A percentile compares a stretch with the other conserved stretches of the same genome.
Evolutionary conservation across 2,113 vertebrate species (phyloP).

Genomic region (Tautogolabrus adspersus): DNA sequence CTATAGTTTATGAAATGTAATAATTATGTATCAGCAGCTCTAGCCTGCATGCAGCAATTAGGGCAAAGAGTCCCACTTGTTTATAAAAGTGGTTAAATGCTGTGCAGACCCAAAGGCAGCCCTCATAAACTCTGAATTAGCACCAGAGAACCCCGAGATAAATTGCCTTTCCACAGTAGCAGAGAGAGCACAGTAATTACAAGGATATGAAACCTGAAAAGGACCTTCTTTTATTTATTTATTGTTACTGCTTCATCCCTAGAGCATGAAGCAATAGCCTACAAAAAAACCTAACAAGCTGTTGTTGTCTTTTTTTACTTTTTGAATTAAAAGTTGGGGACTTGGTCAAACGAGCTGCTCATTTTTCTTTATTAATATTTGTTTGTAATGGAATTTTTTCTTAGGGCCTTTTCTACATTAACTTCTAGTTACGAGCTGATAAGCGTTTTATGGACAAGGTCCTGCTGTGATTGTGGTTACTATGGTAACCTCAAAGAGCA

Average conservation of each 20-base stretch:
- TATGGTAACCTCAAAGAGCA: conserved; percentile 80
- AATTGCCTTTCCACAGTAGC: conserved; percentile 49
- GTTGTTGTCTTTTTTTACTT: neutral
- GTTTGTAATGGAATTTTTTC: conserved; percentile 3
- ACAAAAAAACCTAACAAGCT: neutral
- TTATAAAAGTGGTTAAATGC: conserved; percentile 54
- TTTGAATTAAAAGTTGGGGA: conserved; percentile 13
- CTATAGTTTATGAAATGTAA: conserved; percentile 9
- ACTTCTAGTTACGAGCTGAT: conserved; percentile 63
- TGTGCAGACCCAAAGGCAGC: conserved; percentile 42
- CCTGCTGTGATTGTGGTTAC: conserved; percentile 79
- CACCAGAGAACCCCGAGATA: conserved; percentile 51
- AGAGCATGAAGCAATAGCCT: neutral
- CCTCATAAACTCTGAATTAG: conserved; percentile 69
- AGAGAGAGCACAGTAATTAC: conserved; percentile 56
- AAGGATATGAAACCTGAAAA: conserved; percentile 55
- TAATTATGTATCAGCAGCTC: conserved; percentile 16
- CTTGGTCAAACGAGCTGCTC: neutral
- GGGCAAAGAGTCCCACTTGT: conserved; percentile 32
- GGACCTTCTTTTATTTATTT: conserved; percentile 44
- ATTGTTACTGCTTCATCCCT: conserved; percentile 35
- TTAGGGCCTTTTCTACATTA: conserved; percentile 28
- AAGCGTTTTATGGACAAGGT: conserved; percentile 77
- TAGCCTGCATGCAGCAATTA: conserved; percentile 47
- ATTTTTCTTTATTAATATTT: conserved; percentile 1